Conservation (phyloP, 2,888 invertebrate genomes). For the Drosophila niveifrons region DNA sequence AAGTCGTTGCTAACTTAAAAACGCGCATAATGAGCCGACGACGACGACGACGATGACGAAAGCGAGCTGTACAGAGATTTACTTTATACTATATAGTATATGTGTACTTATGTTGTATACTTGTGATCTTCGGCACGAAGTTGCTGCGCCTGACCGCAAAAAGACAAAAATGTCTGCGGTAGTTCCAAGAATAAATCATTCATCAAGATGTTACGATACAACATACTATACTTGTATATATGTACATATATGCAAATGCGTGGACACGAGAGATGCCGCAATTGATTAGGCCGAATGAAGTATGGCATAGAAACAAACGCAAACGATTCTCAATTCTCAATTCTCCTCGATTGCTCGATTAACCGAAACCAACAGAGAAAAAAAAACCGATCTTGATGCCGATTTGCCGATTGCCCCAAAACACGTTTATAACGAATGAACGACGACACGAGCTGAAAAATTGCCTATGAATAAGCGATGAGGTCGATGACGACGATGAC, state of each 20-base stretch:
- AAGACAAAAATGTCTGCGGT: constrained; percentile 29
- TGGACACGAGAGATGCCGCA: constrained; percentile 57
- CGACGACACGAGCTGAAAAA: constrained; percentile 44
- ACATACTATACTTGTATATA: background rate
- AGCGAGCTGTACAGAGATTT: constrained; percentile 13
- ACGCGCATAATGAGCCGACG: constrained; percentile 9
- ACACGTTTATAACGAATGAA: constrained; percentile 63
- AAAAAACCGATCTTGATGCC: background rate
- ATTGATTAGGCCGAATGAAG: constrained; percentile 45
- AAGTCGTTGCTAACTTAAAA: constrained; percentile 4
- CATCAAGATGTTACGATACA: constrained; percentile 34
- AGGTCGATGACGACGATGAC: constrained; percentile 52
- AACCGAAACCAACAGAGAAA: constrained; percentile 2
- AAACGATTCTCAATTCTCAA: constrained; percentile 19
- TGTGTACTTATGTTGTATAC: background rate
- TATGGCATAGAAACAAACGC: constrained; percentile 5
- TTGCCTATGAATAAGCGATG: constrained; percentile 66
- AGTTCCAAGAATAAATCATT: constrained; percentile 61
- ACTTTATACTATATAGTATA: background rate
- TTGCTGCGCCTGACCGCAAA: constrained; percentile 31
- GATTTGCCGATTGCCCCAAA: constrained; percentile 42
- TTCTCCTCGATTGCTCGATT: constrained; percentile 24
- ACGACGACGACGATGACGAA: constrained; percentile 35
- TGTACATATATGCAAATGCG: constrained; percentile 54
- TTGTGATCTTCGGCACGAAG: constrained; percentile 10